phyloP scores from a whole-genome alignment of 2,797 vertebrate genomes.

The Furcifer pardalis region DNA sequence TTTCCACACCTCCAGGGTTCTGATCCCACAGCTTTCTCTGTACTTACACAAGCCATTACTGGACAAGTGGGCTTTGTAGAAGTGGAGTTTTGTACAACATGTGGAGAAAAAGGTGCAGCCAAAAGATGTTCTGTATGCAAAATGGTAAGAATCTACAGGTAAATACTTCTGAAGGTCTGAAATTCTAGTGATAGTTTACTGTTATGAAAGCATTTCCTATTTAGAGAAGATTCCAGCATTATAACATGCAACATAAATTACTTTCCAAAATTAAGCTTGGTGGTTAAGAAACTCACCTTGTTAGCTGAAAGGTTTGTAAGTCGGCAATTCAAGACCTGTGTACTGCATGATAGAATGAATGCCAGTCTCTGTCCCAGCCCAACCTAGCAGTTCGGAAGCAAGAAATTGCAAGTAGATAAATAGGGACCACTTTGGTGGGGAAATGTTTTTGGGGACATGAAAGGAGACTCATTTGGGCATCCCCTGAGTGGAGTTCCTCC shows the following conservation, averaged over 20 bases:
- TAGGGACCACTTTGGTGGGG: too few relatives aligned
- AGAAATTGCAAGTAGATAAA: too few relatives aligned
- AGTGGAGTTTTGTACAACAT: conserved; percentile 93
- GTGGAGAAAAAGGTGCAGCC: conserved; percentile 94
- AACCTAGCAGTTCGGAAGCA: too few relatives aligned
- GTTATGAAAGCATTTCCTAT: not conserved
- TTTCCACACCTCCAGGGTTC: conserved; percentile 80
- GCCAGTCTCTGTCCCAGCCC: too few relatives aligned
- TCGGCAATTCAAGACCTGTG: too few relatives aligned
- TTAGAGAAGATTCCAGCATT: not conserved
- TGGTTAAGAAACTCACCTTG: too few relatives aligned
- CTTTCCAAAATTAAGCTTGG: not conserved
- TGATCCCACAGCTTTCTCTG: conserved; percentile 94
- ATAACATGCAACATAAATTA: not conserved
- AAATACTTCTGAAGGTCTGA: conserved; percentile 17
- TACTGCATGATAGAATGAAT: too few relatives aligned
- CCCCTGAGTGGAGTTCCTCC: too few relatives aligned
- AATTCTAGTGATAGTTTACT: conserved; percentile 8
- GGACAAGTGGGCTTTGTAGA: conserved; percentile 98
- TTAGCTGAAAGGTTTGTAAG: too few relatives aligned
- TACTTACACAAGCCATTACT: conserved; percentile 96
- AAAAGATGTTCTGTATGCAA: conserved; percentile 97
- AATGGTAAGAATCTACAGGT: conserved; percentile 81
- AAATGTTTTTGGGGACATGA: too few relatives aligned
- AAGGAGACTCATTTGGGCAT: too few relatives aligned